These are phyloP conservation scores for Salmo trutta DNA, from an alignment of 2,797 vertebrate genomes.

Conservation along the genomic window DNA sequence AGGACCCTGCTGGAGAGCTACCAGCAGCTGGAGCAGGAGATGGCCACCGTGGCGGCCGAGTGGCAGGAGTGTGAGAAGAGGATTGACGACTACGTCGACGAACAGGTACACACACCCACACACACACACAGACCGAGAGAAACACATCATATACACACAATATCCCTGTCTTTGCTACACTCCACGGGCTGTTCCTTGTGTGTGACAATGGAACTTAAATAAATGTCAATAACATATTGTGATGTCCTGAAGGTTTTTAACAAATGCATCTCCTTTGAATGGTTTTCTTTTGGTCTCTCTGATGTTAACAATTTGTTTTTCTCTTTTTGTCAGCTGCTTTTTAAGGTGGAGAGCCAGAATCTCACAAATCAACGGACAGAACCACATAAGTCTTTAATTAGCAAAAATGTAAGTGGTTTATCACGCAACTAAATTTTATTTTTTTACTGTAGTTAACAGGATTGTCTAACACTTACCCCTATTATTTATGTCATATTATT, in stretches of 20 bases:
- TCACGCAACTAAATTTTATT: too few species aligned
- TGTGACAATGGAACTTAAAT: too few species aligned
- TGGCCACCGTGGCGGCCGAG: slow-evolving; percentile 86
- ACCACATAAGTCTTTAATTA: slow-evolving; percentile 80
- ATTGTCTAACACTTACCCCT: background rate
- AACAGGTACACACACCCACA: slow-evolving; percentile 80
- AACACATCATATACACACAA: too few species aligned
- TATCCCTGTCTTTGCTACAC: too few species aligned
- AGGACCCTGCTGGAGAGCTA: slow-evolving; percentile 88
- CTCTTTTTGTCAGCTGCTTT: slow-evolving; percentile 69
- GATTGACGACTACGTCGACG: slow-evolving; percentile 97
- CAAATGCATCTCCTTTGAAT: too few species aligned
- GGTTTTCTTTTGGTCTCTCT: too few species aligned
- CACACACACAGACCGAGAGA: background rate
- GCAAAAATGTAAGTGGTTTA: slow-evolving; percentile 75
- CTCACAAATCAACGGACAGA: slow-evolving; percentile 77
- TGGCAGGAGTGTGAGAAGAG: slow-evolving; percentile 98
- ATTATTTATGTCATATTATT: background rate
- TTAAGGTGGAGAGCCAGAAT: slow-evolving; percentile 79
- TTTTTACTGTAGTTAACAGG: background rate
- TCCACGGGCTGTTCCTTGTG: too few species aligned
- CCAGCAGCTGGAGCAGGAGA: slow-evolving; percentile 90
- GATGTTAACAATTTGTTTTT: background rate
- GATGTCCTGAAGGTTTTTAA: too few species aligned
- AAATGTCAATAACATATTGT: too few species aligned